Conservation (phyloP, 2,888 invertebrate species). For the Busseola fusca region DNA sequence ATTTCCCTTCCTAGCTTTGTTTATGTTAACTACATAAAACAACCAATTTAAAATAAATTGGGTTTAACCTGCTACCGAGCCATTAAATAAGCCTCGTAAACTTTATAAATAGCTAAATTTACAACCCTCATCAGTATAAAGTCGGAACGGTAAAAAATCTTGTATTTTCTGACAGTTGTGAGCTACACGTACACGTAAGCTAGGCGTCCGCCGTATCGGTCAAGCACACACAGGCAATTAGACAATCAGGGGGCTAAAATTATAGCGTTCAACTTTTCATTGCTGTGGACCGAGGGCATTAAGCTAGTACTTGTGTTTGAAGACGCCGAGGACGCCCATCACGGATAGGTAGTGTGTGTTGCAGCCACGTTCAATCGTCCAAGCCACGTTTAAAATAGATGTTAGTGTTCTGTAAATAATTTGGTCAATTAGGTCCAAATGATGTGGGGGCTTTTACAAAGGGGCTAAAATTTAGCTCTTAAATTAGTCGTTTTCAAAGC, state of each 20-base stretch:
- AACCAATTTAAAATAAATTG: conserved; percentile 39
- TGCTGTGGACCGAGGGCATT: background rate
- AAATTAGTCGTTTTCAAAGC: background rate
- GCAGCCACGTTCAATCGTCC: background rate
- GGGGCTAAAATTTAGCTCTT: background rate
- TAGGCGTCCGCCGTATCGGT: background rate
- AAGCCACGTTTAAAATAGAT: background rate
- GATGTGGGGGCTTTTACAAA: background rate
- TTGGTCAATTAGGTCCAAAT: too few species aligned
- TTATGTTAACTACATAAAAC: conserved; percentile 10
- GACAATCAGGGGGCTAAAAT: background rate
- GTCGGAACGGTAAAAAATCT: background rate
- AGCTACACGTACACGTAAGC: background rate
- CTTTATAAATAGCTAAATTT: conserved; percentile 46
- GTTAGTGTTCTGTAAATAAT: background rate
- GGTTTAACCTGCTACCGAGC: conserved; percentile 13
- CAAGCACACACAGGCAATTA: background rate
- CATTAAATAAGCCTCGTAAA: conserved; percentile 40
- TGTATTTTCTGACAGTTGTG: background rate
- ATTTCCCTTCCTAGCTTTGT: conserved; percentile 1
- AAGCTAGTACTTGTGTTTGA: background rate
- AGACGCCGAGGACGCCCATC: background rate
- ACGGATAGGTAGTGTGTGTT: background rate
- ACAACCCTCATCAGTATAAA: conserved; percentile 24
- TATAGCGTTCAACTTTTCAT: background rate